Conservation (phyloP, 2,113 vertebrate species). For the Nesogale talazaci region DNA sequence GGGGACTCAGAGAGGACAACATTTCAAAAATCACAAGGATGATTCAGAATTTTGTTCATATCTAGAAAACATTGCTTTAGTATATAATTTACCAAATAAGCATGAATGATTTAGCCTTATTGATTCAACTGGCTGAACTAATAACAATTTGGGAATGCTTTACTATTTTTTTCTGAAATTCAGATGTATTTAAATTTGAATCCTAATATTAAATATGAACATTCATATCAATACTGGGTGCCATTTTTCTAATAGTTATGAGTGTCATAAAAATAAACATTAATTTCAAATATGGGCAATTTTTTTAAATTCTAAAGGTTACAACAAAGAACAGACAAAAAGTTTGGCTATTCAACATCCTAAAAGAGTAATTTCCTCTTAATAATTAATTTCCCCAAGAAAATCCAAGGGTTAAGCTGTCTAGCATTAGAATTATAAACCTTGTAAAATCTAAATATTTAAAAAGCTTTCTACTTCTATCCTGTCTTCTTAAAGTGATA, state of each 20-base stretch:
- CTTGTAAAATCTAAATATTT: conserved; percentile 69
- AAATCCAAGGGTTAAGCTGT: conserved; percentile 63
- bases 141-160: not conserved
- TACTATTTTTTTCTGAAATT: not conserved
- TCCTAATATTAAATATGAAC: conserved; percentile 16
- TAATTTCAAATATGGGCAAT: conserved; percentile 3
- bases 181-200: conserved; percentile 25
- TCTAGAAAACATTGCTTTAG: not conserved
- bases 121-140: not conserved
- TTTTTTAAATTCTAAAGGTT: conserved; percentile 25
- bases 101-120: too few species aligned
- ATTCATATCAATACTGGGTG: not conserved
- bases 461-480: conserved; percentile 63
- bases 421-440: conserved; percentile 56
- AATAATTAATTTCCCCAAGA: conserved; percentile 56
- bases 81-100: not conserved
- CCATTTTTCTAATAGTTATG: not conserved
- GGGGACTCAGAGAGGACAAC: not conserved
- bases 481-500: conserved; percentile 63
- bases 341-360: conserved; percentile 19
- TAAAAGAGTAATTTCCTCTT: conserved; percentile 33
- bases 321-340: not conserved
- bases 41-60: not conserved
- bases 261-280: conserved; percentile 22
- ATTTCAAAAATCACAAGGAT: not conserved